Conservation (phyloP, 2,113 vertebrate genomes). For the Campylomormyrus numenius region DNA sequence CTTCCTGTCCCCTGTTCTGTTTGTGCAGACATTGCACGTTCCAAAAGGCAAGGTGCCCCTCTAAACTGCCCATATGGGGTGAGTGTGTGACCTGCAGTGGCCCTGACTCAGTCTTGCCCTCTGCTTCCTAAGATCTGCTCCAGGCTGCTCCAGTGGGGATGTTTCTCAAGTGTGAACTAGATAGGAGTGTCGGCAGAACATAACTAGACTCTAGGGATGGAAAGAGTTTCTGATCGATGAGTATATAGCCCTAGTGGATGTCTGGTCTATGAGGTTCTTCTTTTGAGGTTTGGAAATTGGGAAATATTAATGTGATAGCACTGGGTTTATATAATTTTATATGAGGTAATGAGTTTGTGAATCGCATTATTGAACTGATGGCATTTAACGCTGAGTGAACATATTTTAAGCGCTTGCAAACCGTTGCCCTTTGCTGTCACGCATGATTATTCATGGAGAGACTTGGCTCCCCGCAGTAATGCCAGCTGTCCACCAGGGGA, state of each 20-base stretch:
- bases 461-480: background rate
- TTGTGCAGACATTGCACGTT: background rate
- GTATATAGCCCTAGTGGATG: background rate
- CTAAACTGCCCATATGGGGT: background rate
- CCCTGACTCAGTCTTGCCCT: background rate
- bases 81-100: background rate
- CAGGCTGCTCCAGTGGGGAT: conserved; percentile 39
- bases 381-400: background rate
- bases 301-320: background rate
- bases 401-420: background rate
- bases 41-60: background rate
- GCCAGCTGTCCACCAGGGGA: background rate
- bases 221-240: background rate
- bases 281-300: background rate
- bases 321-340: background rate
- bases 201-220: background rate
- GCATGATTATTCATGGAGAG: background rate
- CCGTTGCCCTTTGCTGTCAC: background rate
- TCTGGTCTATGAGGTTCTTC: background rate
- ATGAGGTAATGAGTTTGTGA: background rate
- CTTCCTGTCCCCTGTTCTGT: background rate
- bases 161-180: conserved; percentile 23
- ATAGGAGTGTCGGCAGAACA: background rate
- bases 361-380: background rate
- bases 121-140: background rate